Base-by-base conservation (phyloP, 1,140 invertebrate species). In the Cotesia chilonis region DNA sequence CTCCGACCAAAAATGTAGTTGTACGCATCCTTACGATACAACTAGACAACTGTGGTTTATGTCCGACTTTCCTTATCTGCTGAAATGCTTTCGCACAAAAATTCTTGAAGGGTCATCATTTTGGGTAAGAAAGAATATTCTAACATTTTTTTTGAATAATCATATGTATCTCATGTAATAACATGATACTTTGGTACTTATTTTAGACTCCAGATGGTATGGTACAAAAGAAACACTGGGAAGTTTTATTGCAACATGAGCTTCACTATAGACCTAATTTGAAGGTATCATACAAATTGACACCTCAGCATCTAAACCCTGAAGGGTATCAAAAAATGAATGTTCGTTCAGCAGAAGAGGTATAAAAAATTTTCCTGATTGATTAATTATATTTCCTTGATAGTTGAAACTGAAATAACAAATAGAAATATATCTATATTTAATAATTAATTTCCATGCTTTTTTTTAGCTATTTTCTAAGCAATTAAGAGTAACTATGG, bases 21-120 rank as follows among this genome's bases (percentile, higher is more conserved):
- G 71, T 14, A 2, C 47, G 3, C 73, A 70, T 61, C 68, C 73
- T 4, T 74, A 51, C 55, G 20, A 70, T 37, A 36, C 36, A 36
- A 36, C 28, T 1, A 10, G 64, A 17, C 47, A 64, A 38, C 59
- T 73, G 36, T 74, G 64, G 68, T 73, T 77, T n/a, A 68, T 73
- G 9, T 77, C 76, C 0, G 76, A 77, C 64, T 75, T 75, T 59
- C 72, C 74, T 1, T 71, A 76, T 67, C 37, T 76, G 2, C 20
- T 76, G 0, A 75, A 77, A 55, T 36, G 10, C 4, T 35, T 74
- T 12, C 28, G 73, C 38, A 74, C 54, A 38, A 2, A n/a, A 41
- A 28, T 41, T 41, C 9, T 41, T 5, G 38, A 41, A 41, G 9
- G 9, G 9, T 41, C 9, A 41, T 9, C 5, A 41, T 41, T 41